phyloP scores from a whole-genome alignment of 2,797 vertebrate species.

The Catharus ustulatus region DNA sequence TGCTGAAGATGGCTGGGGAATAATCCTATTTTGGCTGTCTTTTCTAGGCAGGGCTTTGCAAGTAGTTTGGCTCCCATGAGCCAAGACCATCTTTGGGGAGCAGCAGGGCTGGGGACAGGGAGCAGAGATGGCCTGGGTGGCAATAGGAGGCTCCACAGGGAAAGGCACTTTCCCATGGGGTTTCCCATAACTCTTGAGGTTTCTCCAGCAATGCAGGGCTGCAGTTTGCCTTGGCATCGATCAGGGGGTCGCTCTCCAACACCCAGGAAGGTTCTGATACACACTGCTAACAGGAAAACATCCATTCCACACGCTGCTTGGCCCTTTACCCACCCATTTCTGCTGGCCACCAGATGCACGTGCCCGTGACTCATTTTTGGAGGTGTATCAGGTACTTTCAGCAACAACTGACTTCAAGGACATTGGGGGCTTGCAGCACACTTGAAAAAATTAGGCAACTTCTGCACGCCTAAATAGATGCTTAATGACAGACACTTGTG shows the following conservation, averaged over 20 bases:
- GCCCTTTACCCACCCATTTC: neutral
- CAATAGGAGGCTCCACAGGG: neutral
- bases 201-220: neutral
- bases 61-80: neutral
- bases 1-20: neutral
- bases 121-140: neutral
- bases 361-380: neutral
- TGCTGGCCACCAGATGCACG: neutral
- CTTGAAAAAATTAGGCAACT: constrained; percentile 41
- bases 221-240: neutral
- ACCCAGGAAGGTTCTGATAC: neutral
- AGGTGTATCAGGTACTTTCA: neutral
- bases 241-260: accelerated
- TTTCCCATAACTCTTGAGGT: neutral
- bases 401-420: neutral
- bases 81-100: neutral
- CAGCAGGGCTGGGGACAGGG: neutral
- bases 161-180: accelerated
- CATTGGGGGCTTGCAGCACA: neutral
- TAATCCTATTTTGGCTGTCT: neutral
- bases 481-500: constrained; percentile 37
- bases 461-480: neutral
- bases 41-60: neutral
- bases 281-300: accelerated
- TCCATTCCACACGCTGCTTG: accelerated